These are phyloP conservation scores for Synergus umbraculus DNA, from an alignment of 2,888 invertebrate species.

Conservation along the genomic window DNA sequence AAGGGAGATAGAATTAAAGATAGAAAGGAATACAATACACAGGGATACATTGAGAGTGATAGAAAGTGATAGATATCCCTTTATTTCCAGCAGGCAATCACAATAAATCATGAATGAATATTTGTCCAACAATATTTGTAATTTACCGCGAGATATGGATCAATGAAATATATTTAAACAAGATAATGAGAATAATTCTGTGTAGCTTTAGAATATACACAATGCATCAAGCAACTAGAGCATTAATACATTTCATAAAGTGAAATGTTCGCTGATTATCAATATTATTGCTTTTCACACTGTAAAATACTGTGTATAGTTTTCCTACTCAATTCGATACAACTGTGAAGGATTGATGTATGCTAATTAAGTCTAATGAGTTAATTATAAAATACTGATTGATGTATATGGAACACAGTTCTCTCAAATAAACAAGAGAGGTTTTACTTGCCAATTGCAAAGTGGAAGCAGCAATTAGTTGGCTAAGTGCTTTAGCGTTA, in stretches of 20 bases:
- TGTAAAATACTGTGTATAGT: not conserved
- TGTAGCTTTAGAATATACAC: not conserved
- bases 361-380: slow-evolving; percentile 1
- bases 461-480: slow-evolving; percentile 21
- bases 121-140: not conserved
- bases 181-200: not conserved
- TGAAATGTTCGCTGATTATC: not conserved
- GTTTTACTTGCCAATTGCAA: not conserved
- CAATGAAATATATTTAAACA: not conserved
- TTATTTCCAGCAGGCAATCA: no score
- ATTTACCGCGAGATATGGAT: not conserved
- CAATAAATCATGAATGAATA: not conserved
- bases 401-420: not conserved
- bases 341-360: not conserved
- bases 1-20: no score
- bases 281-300: not conserved
- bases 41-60: no score
- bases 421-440: slow-evolving; percentile 6
- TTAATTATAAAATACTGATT: slow-evolving; percentile 13
- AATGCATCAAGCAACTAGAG: not conserved
- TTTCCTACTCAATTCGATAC: not conserved
- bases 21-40: no score
- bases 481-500: slow-evolving; percentile 19
- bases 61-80: no score
- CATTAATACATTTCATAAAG: not conserved